Percentiles rank a stretch among this genome's conserved stretches.
Evolutionary conservation across 35 echinoderm and acorn worm genomes (phyloP).

Genomic region (Heliocidaris tuberculata): DNA sequence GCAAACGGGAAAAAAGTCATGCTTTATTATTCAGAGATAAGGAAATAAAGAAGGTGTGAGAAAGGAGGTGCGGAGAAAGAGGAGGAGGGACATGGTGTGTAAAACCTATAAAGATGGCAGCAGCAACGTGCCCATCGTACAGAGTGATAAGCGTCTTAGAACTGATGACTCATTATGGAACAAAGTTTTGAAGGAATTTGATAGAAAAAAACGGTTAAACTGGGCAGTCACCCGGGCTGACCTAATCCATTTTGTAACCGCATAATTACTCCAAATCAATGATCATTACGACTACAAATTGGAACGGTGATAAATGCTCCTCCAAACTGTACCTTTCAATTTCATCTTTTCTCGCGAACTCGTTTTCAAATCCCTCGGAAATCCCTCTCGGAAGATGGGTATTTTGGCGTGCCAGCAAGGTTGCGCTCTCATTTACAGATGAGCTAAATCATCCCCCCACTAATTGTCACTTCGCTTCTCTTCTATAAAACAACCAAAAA

Average conservation of each 20-base stretch:
- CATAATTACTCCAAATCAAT: background rate
- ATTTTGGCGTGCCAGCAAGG: background rate
- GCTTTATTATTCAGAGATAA: too few relatives aligned
- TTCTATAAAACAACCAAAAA: background rate
- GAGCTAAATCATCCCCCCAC: conserved; percentile 1
- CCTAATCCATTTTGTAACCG: background rate
- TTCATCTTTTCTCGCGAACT: conserved; percentile 16
- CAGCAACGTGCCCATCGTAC: background rate
- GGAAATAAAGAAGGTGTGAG: too few relatives aligned
- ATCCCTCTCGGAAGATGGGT: background rate
- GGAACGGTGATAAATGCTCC: conserved; percentile 8
- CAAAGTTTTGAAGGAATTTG: background rate
- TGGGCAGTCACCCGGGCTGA: background rate
- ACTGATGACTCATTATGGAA: background rate
- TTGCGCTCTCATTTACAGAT: background rate
- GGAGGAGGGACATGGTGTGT: background rate
- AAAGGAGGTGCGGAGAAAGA: background rate
- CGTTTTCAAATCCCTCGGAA: background rate
- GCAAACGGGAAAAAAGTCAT: too few relatives aligned
- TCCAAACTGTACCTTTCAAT: background rate
- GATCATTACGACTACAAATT: background rate
- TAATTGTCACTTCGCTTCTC: background rate
- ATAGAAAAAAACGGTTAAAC: background rate
- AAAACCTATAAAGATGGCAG: background rate
- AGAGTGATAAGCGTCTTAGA: background rate